A percentile compares a stretch with the other conserved stretches of the same genome.
Evolutionary conservation across 2,113 vertebrate genomes (phyloP).

Genomic region (Calyptommatus sinebrachiatus): DNA sequence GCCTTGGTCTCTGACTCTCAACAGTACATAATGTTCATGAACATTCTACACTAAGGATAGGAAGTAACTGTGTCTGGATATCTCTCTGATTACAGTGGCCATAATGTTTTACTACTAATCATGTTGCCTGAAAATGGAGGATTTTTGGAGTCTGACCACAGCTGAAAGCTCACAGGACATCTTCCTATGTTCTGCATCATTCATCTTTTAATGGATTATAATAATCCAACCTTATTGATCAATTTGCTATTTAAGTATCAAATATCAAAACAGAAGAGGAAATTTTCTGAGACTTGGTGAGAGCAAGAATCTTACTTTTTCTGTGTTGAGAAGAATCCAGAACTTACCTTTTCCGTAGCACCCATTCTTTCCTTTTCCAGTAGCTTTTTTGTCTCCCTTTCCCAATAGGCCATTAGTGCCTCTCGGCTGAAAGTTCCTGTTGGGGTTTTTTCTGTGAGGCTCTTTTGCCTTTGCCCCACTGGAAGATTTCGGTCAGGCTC

Average conservation of each 20-base stretch:
- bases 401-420: conserved; percentile 94
- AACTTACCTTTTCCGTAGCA: conserved; percentile 72
- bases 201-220: not conserved
- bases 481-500: conserved; percentile 89
- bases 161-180: not conserved
- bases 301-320: not conserved
- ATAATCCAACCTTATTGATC: not conserved
- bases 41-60: not conserved
- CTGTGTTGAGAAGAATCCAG: not conserved
- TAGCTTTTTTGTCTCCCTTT: conserved; percentile 89
- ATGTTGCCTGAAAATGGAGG: not conserved
- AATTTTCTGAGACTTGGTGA: not conserved
- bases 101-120: not conserved
- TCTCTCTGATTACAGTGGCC: not conserved
- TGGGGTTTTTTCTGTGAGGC: conserved; percentile 92
- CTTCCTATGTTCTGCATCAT: not conserved
- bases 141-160: not conserved
- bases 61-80: not conserved
- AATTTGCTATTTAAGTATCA: not conserved
- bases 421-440: conserved; percentile 94
- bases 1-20: not conserved
- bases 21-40: not conserved
- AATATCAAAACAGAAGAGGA: not conserved
- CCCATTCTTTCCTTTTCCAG: conserved; percentile 87
- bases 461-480: conserved; percentile 90